Conservation (phyloP, 2,113 vertebrate genomes). For the Haemorhous mexicanus region DNA sequence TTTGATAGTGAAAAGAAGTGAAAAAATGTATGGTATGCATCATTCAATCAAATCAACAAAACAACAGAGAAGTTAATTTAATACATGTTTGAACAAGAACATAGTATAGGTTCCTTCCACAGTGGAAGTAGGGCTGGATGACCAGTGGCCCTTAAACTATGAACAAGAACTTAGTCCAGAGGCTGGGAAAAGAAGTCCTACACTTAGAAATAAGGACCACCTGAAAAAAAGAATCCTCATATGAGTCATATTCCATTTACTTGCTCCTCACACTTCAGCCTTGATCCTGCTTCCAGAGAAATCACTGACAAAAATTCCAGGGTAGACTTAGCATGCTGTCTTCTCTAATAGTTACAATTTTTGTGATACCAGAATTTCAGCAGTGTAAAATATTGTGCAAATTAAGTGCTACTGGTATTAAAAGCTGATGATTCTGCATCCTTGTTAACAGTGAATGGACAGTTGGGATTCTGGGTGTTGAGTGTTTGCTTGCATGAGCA, state of each 20-base stretch:
- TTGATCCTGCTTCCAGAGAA: neutral
- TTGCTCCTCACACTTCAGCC: neutral
- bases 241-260: neutral
- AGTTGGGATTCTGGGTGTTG: neutral
- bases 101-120: neutral
- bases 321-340: neutral
- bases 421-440: neutral
- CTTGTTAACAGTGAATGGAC: neutral
- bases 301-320: neutral
- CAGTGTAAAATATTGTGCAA: neutral
- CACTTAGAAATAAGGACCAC: neutral
- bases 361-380: neutral
- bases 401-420: neutral
- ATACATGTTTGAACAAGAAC: neutral
- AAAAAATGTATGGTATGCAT: neutral
- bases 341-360: neutral
- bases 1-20: neutral
- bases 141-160: neutral
- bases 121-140: neutral
- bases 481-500: neutral
- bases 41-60: neutral
- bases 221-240: neutral
- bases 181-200: neutral
- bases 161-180: neutral
- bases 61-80: neutral